These are phyloP conservation scores for Okamejei kenojei DNA, from an alignment of 2,797 vertebrate genomes.

Conservation along the genomic window DNA sequence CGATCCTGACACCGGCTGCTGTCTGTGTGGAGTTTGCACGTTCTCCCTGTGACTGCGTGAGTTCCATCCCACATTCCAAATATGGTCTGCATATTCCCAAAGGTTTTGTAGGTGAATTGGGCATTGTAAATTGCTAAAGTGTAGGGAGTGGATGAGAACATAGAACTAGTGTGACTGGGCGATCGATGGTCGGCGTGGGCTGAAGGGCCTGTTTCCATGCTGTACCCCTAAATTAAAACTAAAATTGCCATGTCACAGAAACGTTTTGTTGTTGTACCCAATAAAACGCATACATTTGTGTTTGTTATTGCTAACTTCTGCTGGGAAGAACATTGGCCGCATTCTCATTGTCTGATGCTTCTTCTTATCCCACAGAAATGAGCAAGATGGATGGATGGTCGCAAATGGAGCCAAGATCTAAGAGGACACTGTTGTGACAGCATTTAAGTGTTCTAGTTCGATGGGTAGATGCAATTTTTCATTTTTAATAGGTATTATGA, in stretches of 20 bases:
- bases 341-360: neutral
- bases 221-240: too few relatives aligned
- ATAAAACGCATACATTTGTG: neutral
- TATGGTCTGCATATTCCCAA: too few relatives aligned
- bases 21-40: too few relatives aligned
- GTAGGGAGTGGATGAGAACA: too few relatives aligned
- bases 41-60: too few relatives aligned
- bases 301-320: neutral
- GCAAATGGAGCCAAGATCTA: conserved; percentile 26
- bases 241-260: neutral
- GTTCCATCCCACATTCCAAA: too few relatives aligned
- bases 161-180: too few relatives aligned
- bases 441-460: conserved; percentile 37
- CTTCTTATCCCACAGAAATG: conserved; percentile 7
- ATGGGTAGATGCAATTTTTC: conserved; percentile 39
- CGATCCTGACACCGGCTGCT: too few relatives aligned
- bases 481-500: conserved; percentile 37
- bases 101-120: too few relatives aligned
- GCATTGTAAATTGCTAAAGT: too few relatives aligned
- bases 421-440: conserved; percentile 37
- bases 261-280: neutral
- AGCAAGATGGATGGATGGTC: conserved; percentile 8
- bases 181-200: too few relatives aligned
- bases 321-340: neutral
- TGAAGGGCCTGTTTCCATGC: too few relatives aligned